phyloP scores from a whole-genome alignment of 53 echinoderm and acorn worm species.

The Paelopatides confundens region DNA sequence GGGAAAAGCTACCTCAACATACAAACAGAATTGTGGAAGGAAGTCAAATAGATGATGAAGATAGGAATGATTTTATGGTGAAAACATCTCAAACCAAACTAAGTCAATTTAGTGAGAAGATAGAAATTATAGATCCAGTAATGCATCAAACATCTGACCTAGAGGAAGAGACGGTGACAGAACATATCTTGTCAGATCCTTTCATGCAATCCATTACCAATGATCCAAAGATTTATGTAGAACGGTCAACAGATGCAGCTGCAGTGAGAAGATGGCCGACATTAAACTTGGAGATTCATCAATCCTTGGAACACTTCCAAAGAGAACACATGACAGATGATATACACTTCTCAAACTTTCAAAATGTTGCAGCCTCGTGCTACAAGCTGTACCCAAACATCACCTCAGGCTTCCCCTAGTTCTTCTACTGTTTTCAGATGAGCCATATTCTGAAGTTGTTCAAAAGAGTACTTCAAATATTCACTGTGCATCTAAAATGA shows the following conservation, averaged over 20 bases:
- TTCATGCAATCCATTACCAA: background rate
- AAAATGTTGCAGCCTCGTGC: background rate
- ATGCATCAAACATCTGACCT: background rate
- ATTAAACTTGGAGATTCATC: background rate
- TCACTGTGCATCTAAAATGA: background rate
- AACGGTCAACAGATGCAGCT: background rate
- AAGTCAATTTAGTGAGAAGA: background rate
- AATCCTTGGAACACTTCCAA: background rate
- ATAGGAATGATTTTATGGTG: background rate
- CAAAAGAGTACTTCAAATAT: background rate
- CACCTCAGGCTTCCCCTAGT: background rate
- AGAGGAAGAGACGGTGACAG: background rate
- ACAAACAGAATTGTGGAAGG: background rate
- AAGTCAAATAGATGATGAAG: background rate
- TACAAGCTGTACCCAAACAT: constrained; percentile 6
- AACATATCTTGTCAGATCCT: background rate
- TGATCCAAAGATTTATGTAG: background rate
- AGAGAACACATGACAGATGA: background rate
- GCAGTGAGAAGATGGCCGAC: background rate
- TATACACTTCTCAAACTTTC: background rate
- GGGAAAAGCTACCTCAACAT: no score
- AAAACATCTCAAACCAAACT: background rate
- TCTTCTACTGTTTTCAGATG: background rate
- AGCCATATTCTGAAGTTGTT: background rate
- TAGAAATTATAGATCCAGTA: background rate